Conservation (phyloP, 2,888 invertebrate species). For the Nemapogon koenigi region DNA sequence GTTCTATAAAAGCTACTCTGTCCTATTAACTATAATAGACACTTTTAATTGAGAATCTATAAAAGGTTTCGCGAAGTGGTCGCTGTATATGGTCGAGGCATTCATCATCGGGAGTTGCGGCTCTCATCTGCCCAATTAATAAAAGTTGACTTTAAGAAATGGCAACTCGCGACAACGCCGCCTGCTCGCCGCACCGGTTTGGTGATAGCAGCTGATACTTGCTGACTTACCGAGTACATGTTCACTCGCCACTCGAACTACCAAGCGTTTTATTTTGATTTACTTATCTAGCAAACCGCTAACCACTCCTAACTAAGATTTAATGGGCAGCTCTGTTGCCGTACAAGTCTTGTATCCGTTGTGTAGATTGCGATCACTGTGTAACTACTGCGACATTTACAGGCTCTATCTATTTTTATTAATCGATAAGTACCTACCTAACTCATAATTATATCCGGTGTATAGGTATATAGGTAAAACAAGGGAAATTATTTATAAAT, state of each 20-base stretch:
- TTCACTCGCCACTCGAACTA: constrained; percentile 54
- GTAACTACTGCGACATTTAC: too few species aligned
- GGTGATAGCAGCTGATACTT: constrained; percentile 11
- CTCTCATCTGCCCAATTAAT: constrained; percentile 66
- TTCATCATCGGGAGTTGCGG: constrained; percentile 56
- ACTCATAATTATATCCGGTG: too few species aligned
- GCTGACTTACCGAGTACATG: constrained; percentile 31
- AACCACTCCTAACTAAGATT: constrained; percentile 9
- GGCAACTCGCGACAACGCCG: constrained; percentile 43
- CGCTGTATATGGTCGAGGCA: constrained; percentile 53
- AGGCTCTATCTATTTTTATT: too few species aligned
- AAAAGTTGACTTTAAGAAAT: constrained; percentile 60
- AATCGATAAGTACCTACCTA: too few species aligned
- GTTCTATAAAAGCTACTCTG: constrained; percentile 48
- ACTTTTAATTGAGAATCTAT: constrained; percentile 65
- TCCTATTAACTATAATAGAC: constrained; percentile 62
- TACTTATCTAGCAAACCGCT: constrained; percentile 35
- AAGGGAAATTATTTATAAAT: too few species aligned
- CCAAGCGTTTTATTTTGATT: constrained; percentile 59
- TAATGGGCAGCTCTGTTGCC: too few species aligned
- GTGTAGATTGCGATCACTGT: too few species aligned
- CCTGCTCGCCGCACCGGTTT: constrained; percentile 25
- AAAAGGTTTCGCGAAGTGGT: constrained; percentile 61
- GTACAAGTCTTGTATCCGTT: too few species aligned
- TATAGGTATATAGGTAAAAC: too few species aligned